Percentiles rank a stretch among this genome's conserved stretches.
phyloP scores from a whole-genome alignment of 2,113 vertebrate species.

The Formicarius rufipectus region DNA sequence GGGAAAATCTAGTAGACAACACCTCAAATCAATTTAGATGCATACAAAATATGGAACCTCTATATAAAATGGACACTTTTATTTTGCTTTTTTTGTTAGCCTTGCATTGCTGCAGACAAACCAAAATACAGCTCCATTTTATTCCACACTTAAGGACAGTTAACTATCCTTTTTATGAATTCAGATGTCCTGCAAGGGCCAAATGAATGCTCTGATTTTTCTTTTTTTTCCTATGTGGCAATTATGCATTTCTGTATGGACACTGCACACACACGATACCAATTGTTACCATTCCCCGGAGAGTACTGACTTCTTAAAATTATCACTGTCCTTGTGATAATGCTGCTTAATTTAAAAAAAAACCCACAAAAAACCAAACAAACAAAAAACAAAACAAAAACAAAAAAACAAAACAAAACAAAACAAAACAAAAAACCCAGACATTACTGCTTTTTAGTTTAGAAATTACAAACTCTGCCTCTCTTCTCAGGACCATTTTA shows the following conservation, averaged over 20 bases:
- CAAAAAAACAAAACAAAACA: not conserved
- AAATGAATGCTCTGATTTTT: not conserved
- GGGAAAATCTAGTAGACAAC: not conserved
- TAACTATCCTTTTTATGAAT: not conserved
- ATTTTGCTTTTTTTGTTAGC: not conserved
- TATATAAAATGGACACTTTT: not conserved
- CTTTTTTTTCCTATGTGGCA: not conserved
- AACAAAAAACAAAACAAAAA: not conserved
- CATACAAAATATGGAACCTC: not conserved
- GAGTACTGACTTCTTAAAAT: not conserved
- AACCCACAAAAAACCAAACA: not conserved
- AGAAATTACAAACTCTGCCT: not conserved
- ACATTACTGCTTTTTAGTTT: not conserved
- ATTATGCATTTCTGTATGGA: not conserved
- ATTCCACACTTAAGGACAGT: not conserved
- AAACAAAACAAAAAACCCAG: not conserved
- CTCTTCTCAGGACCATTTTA: not conserved
- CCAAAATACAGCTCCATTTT: not conserved
- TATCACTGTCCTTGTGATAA: not conserved
- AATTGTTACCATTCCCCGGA: not conserved
- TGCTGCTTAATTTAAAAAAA: not conserved
- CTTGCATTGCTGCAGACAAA: not conserved
- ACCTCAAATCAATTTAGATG: not conserved
- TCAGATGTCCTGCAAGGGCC: not conserved
- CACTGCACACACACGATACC: accelerated